phyloP scores from a whole-genome alignment of 2,888 invertebrate species.

The Fragum whitleyi region DNA sequence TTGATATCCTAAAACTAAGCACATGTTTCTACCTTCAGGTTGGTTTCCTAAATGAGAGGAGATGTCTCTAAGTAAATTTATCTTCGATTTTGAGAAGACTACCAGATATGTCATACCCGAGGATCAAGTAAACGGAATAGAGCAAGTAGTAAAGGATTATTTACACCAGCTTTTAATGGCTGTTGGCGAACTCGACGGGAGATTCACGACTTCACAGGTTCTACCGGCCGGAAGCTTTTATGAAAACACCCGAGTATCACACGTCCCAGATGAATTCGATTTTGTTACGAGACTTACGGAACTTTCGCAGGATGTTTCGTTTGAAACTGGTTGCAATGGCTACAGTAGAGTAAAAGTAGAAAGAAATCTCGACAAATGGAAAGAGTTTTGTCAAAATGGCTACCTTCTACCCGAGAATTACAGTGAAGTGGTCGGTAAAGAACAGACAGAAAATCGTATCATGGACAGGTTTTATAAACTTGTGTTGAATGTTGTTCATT shows the following conservation, averaged over 20 bases:
- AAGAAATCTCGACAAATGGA: not conserved
- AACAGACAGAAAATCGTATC: not conserved
- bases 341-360: not conserved
- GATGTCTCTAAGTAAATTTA: too few relatives aligned
- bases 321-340: not conserved
- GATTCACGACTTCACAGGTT: not conserved
- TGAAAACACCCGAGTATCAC: not conserved
- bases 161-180: not conserved
- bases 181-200: not conserved
- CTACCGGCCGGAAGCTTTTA: not conserved
- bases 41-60: too few relatives aligned
- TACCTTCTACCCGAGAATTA: not conserved
- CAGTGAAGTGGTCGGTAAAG: constrained; percentile 1
- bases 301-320: not conserved
- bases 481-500: not conserved
- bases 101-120: not conserved
- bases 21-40: too few relatives aligned
- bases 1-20: too few relatives aligned
- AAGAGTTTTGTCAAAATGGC: not conserved
- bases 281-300: not conserved
- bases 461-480: constrained; percentile 5
- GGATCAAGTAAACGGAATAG: not conserved
- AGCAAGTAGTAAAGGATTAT: not conserved
- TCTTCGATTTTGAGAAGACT: not conserved
- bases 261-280: constrained; percentile 1